Base-by-base conservation (phyloP, 2,888 invertebrate species). In the Zeuzera pyrina region DNA sequence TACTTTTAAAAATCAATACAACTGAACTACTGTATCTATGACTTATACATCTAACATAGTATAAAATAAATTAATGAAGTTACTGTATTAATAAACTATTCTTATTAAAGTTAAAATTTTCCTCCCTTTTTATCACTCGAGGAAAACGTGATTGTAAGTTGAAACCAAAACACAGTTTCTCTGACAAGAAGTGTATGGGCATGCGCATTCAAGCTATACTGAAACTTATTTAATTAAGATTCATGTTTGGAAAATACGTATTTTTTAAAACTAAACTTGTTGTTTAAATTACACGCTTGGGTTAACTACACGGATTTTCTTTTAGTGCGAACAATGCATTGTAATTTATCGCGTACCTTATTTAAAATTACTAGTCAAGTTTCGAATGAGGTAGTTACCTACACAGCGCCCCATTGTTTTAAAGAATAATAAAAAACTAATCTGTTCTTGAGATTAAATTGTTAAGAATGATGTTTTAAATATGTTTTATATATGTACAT, bases 221-320 rank as follows among this genome's bases (percentile, higher is more conserved):
- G n/a, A n/a, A n/a, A n/a, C n/a, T n/a, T n/a, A n/a, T 19, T 19
- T 7, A 19, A 8, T 19, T 19, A 7, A 2, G 8, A 19, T 7
- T 7, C 19, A 8, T 24, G 7, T 36, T 30, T 35, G 30, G 38
- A 31, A 34, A 37, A 38, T 22, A 31, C 28, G 16, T 15, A 34
- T 35, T 30, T 25, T 12, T 15, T 6, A 25, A 31, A 11, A 38
- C 42, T 41, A 35, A 43, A 40, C 38, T 34, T 34, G 36, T 43
- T 41, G 31, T 38, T 35, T 43, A 43, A 48, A 49, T 51, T 47
- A 45, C 37, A 50, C 41, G 51, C 38, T 39, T 35, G 37, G 43
- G 43, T 35, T 42, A 38, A 39, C 41, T 49, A 62, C 57, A 60
- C 33, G 50, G 50, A 48, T 62, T 59, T 61, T 57, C 49, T 52